Conservation (phyloP, 2,888 invertebrate species). For the Dioctria linearis region DNA sequence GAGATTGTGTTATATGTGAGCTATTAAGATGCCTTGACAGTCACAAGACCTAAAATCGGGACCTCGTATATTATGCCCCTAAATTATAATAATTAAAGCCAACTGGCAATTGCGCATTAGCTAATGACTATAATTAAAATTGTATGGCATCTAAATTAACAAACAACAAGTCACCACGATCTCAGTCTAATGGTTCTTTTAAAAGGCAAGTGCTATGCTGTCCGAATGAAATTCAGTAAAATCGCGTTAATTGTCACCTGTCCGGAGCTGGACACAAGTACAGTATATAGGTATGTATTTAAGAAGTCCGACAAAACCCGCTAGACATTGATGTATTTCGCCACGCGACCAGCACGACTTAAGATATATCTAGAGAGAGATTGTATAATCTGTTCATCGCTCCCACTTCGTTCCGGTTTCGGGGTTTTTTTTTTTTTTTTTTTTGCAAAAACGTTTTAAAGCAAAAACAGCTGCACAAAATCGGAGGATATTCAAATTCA, state of each 20-base stretch:
- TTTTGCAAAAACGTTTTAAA: too few relatives aligned
- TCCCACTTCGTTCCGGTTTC: background rate
- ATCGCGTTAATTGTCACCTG: background rate
- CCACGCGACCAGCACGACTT: background rate
- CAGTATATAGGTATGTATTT: background rate
- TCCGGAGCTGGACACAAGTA: background rate
- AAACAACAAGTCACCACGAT: conserved; percentile 43
- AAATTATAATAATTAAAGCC: conserved; percentile 51
- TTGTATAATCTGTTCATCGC: background rate
- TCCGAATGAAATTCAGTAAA: background rate
- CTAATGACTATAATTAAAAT: conserved; percentile 53
- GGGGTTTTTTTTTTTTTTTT: background rate
- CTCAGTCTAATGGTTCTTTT: conserved; percentile 32
- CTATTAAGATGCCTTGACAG: conserved; percentile 43
- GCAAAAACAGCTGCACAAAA: too few relatives aligned
- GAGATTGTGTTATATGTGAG: conserved; percentile 28
- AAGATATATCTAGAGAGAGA: background rate
- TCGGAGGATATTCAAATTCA: too few relatives aligned
- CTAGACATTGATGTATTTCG: background rate
- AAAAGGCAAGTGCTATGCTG: background rate
- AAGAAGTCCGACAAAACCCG: background rate
- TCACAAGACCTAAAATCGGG: conserved; percentile 14
- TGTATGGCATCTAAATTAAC: conserved; percentile 42
- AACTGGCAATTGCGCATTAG: conserved; percentile 48
- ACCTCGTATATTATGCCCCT: conserved; percentile 44